These are phyloP conservation scores for Emys orbicularis DNA, from an alignment of 2,797 vertebrate genomes.

Conservation along the genomic window DNA sequence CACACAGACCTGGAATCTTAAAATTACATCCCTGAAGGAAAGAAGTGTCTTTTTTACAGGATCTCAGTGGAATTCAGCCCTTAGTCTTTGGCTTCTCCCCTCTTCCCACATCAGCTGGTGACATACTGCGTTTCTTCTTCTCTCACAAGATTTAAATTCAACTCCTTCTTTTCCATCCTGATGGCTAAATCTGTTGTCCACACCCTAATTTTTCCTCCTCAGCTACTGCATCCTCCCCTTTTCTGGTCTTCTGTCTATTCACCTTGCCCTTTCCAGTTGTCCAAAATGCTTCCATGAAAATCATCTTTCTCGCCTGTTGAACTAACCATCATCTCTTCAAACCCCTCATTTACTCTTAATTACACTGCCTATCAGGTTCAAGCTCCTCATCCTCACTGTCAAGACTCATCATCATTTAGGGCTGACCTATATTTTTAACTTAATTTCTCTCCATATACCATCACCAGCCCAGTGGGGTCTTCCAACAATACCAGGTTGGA, in stretches of 20 bases:
- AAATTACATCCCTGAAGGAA: not conserved
- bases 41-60: slow-evolving; percentile 54
- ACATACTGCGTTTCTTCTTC: not conserved
- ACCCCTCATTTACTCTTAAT: not conserved
- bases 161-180: not conserved
- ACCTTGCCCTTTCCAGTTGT: not conserved
- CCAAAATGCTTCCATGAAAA: not conserved
- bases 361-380: not conserved
- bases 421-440: not conserved
- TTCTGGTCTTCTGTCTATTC: not conserved
- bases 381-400: not conserved
- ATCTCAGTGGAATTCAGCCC: slow-evolving; percentile 37
- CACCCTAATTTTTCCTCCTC: not conserved
- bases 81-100: not conserved
- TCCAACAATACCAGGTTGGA: not conserved
- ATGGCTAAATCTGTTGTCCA: not conserved
- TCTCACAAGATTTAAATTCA: not conserved
- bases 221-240: not conserved
- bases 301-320: not conserved
- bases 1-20: accelerated
- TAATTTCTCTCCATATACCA: not conserved
- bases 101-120: not conserved
- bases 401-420: not conserved
- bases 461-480: not conserved
- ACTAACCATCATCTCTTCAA: not conserved